Evolutionary conservation across 1,140 invertebrate species (phyloP), one percentile per base, ranked within the genome.

Genomic region (Brachionus asplanchnoidis): DNA sequence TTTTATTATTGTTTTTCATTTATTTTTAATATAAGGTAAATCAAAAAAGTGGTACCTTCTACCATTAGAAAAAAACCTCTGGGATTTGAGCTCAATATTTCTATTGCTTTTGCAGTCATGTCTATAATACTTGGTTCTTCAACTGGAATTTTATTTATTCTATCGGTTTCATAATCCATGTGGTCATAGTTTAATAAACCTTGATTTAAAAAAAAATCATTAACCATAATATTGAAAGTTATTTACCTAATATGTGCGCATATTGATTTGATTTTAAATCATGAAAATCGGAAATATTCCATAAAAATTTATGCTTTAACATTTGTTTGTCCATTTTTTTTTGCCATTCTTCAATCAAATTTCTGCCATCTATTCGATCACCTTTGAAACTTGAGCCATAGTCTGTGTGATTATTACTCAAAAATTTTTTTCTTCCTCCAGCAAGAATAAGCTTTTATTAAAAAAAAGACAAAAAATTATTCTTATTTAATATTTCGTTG

Each of bases 21-120:
- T 23, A 80, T 8, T 23, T 42, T 56, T 9, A 7, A 11, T 17
- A 44, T 6, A 20, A 65, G 20, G 8, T 9, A 42, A 42, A 14
- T 20, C 8, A 7, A 11, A 65, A 68, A 46, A 14, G 28, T 26
- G 8, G 12, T 86, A 95, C 94, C 95, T 92, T 97, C 95, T 5
- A 96, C 94, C 87, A 97, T 93, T 12, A 97, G 89, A 87, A 97
- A 95, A 89, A 93, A 97, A 36, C 96, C 96, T 44, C 94, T 93
- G 7, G 93, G 90, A 87, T 94, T 94, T 86, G 93, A 94, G 20
- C 91, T 90, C 6, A 98, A 88, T 36, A 97, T 92, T 88, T 94
- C 92, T 3, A 98, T 92, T 0, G 96, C 95, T 11, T 93, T 93
- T 85, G 92, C 90, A 0, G 94, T 95, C 96, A 98, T 97, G 66